Percentiles rank a stretch among this genome's conserved stretches.
phyloP scores from a whole-genome alignment of 2,113 vertebrate genomes.

The Polypterus senegalus region DNA sequence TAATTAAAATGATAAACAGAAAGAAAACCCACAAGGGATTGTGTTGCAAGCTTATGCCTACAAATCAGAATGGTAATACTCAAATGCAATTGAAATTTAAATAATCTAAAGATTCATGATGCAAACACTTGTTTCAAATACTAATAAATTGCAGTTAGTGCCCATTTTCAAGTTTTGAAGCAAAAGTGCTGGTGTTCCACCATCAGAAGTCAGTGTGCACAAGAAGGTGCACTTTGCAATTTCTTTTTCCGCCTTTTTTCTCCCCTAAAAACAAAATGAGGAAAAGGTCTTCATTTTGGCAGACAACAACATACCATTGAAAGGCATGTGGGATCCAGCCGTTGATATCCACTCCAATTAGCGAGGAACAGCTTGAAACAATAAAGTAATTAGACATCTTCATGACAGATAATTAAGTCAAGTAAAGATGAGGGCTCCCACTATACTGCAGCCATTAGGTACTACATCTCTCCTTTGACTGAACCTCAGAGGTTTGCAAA shows the following conservation, averaged over 20 bases:
- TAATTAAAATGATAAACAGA: conserved; percentile 1
- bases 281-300: not conserved
- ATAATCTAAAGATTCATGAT: too few relatives aligned
- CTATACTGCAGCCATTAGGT: conserved; percentile 25
- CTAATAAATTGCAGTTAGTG: too few relatives aligned
- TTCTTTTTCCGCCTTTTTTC: too few relatives aligned
- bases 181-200: too few relatives aligned
- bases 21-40: not conserved
- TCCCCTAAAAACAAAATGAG: too few relatives aligned
- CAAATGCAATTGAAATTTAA: too few relatives aligned
- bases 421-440: conserved; percentile 29
- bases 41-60: not conserved
- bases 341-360: conserved; percentile 28
- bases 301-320: not conserved
- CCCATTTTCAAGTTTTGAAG: too few relatives aligned
- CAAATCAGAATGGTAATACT: too few relatives aligned
- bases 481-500: conserved; percentile 17
- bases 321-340: conserved; percentile 12
- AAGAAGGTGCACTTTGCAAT: too few relatives aligned
- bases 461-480: conserved; percentile 22
- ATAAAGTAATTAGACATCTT: conserved; percentile 29
- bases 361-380: conserved; percentile 29
- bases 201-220: too few relatives aligned
- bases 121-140: too few relatives aligned
- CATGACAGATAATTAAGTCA: conserved; percentile 33